phyloP scores from a whole-genome alignment of 2,113 vertebrate genomes.

The Erythrolamprus reginae region DNA sequence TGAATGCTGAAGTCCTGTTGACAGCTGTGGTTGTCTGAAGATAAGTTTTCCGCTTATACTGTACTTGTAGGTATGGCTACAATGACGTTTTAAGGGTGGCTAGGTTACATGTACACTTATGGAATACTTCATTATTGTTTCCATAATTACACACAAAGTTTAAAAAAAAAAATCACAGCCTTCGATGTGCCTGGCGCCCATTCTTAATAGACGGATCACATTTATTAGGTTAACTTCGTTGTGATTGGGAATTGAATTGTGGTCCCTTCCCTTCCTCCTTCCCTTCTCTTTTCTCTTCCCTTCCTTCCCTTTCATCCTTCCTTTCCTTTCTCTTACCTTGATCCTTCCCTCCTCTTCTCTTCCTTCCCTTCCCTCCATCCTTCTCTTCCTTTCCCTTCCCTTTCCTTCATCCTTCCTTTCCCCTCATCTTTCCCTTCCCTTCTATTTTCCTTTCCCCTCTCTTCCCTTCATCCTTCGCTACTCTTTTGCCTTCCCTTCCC shows the following conservation, averaged over 20 bases:
- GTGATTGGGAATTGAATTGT: not conserved
- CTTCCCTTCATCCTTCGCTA: no score
- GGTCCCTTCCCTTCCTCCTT: not conserved
- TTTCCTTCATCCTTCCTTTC: no score
- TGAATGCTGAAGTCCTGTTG: slow-evolving; percentile 38
- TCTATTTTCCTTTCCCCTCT: not conserved
- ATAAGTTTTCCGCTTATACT: slow-evolving; percentile 15
- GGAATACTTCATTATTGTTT: slow-evolving; percentile 12
- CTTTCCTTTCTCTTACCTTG: not conserved
- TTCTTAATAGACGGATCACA: not conserved
- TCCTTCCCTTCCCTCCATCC: no score
- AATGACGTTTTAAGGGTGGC: slow-evolving; percentile 9
- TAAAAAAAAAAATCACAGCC: not conserved
- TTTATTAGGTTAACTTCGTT: not conserved
- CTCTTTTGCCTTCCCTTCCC: no score
- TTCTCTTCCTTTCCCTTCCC: not conserved
- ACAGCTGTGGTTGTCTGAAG: slow-evolving; percentile 6
- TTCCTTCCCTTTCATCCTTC: no score
- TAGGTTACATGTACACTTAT: not conserved
- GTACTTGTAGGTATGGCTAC: not conserved
- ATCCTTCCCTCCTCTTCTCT: not conserved
- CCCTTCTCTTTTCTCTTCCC: not conserved
- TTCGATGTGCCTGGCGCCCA: not conserved
- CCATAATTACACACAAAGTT: not conserved
- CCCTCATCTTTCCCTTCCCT: not conserved